Conservation (phyloP, 2,888 invertebrate species). For the Dorcus parallelipipedus region DNA sequence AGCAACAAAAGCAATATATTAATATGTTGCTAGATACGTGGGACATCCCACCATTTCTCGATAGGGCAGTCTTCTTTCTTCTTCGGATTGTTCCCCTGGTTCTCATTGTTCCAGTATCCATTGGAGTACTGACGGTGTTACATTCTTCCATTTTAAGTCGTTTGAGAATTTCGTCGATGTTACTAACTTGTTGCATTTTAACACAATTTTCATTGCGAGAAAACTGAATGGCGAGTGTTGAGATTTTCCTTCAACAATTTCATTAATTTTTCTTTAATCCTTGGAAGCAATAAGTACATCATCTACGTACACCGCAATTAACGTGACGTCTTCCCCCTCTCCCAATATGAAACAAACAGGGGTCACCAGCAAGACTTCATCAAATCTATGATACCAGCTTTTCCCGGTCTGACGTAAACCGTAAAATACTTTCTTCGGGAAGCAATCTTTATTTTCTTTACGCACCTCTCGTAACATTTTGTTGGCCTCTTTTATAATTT, state of each 20-base stretch:
- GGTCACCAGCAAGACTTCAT: slow-evolving; percentile 19
- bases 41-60: too few species aligned
- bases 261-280: slow-evolving; percentile 9
- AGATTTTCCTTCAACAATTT: slow-evolving; percentile 1
- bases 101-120: slow-evolving; percentile 9
- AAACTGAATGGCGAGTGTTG: slow-evolving; percentile 10
- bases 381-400: slow-evolving; percentile 25
- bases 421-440: slow-evolving; percentile 24
- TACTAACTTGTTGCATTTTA: too few species aligned
- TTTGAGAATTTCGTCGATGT: too few species aligned
- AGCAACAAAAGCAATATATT: too few species aligned
- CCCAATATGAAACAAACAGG: slow-evolving; percentile 21
- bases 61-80: background rate
- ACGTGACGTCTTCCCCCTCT: slow-evolving; percentile 20
- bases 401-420: slow-evolving; percentile 24
- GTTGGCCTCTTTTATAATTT: too few species aligned
- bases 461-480: too few species aligned
- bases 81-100: background rate
- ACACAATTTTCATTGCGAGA: too few species aligned
- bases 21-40: too few species aligned
- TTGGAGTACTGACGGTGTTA: slow-evolving; percentile 27
- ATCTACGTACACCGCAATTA: slow-evolving; percentile 24
- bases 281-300: slow-evolving; percentile 21
- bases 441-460: slow-evolving; percentile 20
- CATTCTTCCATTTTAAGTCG: slow-evolving; percentile 28